A percentile compares a stretch with the other conserved stretches of the same genome.
Conservation (phyloP, 2,113 vertebrate genomes). For the Pavo muticus region DNA sequence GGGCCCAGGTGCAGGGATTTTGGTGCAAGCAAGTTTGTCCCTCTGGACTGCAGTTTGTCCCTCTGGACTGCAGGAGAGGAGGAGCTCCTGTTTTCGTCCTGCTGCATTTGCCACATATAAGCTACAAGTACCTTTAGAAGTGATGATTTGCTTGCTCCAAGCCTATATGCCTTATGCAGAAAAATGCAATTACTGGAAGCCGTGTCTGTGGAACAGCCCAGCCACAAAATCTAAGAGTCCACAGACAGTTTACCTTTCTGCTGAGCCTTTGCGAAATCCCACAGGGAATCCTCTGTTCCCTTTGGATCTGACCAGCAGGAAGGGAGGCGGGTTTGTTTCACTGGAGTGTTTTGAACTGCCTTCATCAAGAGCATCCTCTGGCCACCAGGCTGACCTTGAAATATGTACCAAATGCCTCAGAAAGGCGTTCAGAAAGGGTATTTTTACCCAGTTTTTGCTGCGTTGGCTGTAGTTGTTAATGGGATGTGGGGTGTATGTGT, state of each 20-base stretch:
- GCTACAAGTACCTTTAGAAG: background rate
- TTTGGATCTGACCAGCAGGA: background rate
- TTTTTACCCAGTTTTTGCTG: background rate
- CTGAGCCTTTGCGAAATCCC: background rate
- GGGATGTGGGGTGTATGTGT: background rate
- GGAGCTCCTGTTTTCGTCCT: background rate
- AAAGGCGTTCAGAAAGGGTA: background rate
- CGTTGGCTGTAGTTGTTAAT: background rate
- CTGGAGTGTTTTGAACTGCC: background rate
- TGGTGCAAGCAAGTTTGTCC: background rate
- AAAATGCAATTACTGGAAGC: background rate
- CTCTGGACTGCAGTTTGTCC: background rate
- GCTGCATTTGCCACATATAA: background rate
- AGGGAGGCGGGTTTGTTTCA: background rate
- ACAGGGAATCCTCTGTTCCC: background rate
- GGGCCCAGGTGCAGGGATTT: background rate
- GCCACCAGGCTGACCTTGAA: background rate
- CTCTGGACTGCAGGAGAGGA: background rate
- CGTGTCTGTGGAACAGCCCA: background rate
- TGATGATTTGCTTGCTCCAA: background rate
- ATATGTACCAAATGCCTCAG: background rate
- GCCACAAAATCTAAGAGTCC: background rate
- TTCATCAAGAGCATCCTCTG: background rate
- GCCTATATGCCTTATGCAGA: background rate
- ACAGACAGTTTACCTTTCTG: background rate